Evolutionary conservation across 2,113 vertebrate species (phyloP).

Genomic region (Hemiscyllium ocellatum): DNA sequence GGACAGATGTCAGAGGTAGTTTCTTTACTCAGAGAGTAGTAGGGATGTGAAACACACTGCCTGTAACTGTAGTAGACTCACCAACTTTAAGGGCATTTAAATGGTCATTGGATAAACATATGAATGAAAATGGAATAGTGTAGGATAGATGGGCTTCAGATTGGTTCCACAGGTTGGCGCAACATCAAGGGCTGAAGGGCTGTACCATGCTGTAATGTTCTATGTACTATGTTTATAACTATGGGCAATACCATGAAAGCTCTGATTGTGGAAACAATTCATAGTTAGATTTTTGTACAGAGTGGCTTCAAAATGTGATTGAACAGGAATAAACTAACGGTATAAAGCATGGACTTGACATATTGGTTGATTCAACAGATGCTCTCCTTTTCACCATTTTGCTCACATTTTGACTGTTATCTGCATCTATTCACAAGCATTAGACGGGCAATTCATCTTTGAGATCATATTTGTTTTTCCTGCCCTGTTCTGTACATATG

Average conservation of each 20-base stretch:
- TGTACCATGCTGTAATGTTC: no score
- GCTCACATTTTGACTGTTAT: not conserved
- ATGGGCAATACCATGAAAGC: not conserved
- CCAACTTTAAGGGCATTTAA: no score
- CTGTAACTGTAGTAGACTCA: no score
- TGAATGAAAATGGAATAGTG: no score
- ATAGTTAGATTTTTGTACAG: not conserved
- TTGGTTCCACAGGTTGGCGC: no score
- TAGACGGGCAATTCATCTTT: not conserved
- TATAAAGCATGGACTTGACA: not conserved
- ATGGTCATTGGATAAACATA: no score
- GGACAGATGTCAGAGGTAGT: no score
- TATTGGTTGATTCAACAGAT: not conserved
- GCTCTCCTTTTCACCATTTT: not conserved
- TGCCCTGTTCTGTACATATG: not conserved
- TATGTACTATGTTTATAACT: no score
- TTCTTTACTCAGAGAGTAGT: no score
- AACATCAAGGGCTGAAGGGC: no score
- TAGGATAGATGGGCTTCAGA: no score
- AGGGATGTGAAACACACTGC: no score
- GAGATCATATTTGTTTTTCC: not conserved
- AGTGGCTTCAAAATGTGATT: not conserved
- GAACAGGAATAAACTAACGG: not conserved
- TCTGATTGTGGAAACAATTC: not conserved
- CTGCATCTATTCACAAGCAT: not conserved